Conservation (phyloP, 2,888 invertebrate species). For the Hoplodrina ambigua region DNA sequence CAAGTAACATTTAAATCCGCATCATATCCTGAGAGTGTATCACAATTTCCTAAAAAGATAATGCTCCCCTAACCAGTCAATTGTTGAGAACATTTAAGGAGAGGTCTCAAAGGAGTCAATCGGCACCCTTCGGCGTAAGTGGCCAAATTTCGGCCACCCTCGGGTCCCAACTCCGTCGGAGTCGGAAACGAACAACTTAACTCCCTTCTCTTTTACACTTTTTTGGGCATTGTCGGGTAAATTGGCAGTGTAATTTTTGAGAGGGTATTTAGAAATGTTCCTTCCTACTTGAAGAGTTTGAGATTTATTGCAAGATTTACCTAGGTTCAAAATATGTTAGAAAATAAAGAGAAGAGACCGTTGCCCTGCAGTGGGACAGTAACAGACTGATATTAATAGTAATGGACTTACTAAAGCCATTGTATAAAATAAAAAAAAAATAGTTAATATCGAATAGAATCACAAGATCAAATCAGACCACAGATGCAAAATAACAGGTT, state of each 20-base stretch:
- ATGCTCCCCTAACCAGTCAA: slow-evolving; percentile 28
- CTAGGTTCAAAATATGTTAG: not conserved
- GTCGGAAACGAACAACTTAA: slow-evolving; percentile 46
- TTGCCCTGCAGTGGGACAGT: too few relatives aligned
- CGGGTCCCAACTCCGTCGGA: slow-evolving; percentile 8
- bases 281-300: not conserved
- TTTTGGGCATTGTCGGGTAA: slow-evolving; percentile 43
- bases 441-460: too few relatives aligned
- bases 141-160: slow-evolving; percentile 67
- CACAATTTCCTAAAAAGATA: slow-evolving; percentile 15
- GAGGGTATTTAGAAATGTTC: slow-evolving; percentile 3
- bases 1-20: too few relatives aligned
- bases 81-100: slow-evolving; percentile 49
- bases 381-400: too few relatives aligned
- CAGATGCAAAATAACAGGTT: too few relatives aligned
- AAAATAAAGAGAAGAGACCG: not conserved
- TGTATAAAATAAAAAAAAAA: too few relatives aligned
- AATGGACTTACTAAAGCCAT: too few relatives aligned
- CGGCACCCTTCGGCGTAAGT: slow-evolving; percentile 59
- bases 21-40: not conserved
- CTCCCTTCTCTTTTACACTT: slow-evolving; percentile 55
- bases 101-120: slow-evolving; percentile 64
- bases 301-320: not conserved
- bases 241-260: slow-evolving; percentile 33
- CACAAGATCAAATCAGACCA: too few relatives aligned